These are phyloP conservation scores for Gymnobelideus leadbeateri DNA, from an alignment of 2,113 vertebrate species.

Conservation along the genomic window DNA sequence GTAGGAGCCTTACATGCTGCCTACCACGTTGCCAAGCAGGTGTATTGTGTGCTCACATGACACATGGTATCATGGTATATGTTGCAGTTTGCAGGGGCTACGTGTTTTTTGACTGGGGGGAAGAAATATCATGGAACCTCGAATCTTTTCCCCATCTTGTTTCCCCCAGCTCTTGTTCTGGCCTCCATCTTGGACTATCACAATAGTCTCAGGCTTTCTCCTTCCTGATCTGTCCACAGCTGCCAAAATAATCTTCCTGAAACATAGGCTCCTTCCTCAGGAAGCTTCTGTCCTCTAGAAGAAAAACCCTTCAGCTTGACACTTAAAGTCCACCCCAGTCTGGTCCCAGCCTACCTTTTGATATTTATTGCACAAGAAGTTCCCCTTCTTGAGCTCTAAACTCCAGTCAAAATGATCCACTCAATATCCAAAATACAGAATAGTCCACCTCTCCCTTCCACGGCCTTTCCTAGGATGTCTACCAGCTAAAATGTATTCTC, in stretches of 20 bases:
- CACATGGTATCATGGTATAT: background rate
- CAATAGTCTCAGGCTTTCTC: background rate
- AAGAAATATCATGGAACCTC: background rate
- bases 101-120: background rate
- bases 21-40: background rate
- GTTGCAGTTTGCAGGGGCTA: background rate
- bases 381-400: background rate
- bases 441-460: background rate
- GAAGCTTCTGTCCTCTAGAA: background rate
- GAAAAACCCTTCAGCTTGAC: background rate
- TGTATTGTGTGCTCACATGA: background rate
- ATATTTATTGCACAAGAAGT: background rate
- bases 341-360: background rate
- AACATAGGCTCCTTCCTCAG: background rate
- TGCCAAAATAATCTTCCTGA: background rate
- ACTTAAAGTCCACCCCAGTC: background rate
- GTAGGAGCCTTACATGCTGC: background rate
- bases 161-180: background rate
- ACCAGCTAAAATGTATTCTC: background rate
- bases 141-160: background rate
- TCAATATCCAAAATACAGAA: background rate
- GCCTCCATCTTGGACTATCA: background rate
- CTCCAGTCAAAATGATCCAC: background rate
- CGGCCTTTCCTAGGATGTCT: background rate
- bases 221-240: background rate